phyloP scores from a whole-genome alignment of 2,797 vertebrate genomes.

The Pipistrellus pipistrellus region DNA sequence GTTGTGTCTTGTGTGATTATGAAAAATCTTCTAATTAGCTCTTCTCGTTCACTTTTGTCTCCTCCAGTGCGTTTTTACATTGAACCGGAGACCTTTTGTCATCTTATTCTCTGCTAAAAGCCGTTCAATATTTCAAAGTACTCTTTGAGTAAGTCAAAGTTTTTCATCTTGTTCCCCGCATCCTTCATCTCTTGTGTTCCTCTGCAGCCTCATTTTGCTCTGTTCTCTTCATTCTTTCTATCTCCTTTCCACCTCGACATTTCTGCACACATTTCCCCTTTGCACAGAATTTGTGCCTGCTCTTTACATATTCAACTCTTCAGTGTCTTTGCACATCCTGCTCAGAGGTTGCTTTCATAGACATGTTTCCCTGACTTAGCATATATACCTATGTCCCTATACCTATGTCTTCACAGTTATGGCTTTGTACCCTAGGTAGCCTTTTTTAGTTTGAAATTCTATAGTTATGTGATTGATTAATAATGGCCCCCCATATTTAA shows the following conservation, averaged over 20 bases:
- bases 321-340: neutral
- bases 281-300: neutral
- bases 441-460: neutral
- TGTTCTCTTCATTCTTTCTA: neutral
- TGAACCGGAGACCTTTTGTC: neutral
- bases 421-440: neutral
- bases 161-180: neutral
- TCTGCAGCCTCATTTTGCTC: neutral
- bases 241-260: neutral
- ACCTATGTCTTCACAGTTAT: neutral
- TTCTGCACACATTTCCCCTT: neutral
- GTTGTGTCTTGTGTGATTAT: neutral
- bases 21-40: neutral
- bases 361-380: neutral
- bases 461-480: neutral
- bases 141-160: neutral
- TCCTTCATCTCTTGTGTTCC: neutral
- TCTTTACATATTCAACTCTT: neutral
- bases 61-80: neutral
- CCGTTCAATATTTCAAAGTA: neutral
- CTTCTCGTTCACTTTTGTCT: conserved; percentile 2
- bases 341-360: neutral
- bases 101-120: conserved; percentile 3
- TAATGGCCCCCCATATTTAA: neutral
- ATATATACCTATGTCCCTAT: no score